Conservation (phyloP, 2,113 vertebrate species). For the Narcine bancroftii region DNA sequence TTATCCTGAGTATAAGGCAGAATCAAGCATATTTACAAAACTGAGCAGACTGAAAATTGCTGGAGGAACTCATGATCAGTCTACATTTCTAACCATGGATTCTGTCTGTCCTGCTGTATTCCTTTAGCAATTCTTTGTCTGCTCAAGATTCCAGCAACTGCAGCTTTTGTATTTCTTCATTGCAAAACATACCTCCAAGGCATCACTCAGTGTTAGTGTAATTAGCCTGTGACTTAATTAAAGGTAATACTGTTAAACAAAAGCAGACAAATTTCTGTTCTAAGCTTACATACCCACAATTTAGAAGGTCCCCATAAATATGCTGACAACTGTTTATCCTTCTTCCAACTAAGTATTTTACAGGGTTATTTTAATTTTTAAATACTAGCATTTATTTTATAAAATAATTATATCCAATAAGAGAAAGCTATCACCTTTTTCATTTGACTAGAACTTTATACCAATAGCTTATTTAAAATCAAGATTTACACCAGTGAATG, state of each 20-base stretch:
- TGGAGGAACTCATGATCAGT: too few relatives aligned
- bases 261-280: background rate
- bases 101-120: too few relatives aligned
- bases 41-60: too few relatives aligned
- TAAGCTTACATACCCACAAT: background rate
- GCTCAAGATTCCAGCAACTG: too few relatives aligned
- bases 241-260: background rate
- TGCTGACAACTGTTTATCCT: background rate
- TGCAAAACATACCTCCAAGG: background rate
- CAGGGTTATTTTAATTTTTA: constrained; percentile 4
- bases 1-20: background rate
- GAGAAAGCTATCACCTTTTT: background rate
- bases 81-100: too few relatives aligned
- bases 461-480: background rate
- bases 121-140: too few relatives aligned
- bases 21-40: background rate
- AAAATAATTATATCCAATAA: background rate
- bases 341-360: background rate
- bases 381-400: background rate
- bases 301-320: background rate
- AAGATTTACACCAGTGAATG: background rate
- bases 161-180: too few relatives aligned
- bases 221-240: constrained; percentile 26
- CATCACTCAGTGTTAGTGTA: background rate
- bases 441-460: background rate